Evolutionary conservation across 2,888 invertebrate genomes (phyloP).

Genomic region (Pollenia angustigena): DNA sequence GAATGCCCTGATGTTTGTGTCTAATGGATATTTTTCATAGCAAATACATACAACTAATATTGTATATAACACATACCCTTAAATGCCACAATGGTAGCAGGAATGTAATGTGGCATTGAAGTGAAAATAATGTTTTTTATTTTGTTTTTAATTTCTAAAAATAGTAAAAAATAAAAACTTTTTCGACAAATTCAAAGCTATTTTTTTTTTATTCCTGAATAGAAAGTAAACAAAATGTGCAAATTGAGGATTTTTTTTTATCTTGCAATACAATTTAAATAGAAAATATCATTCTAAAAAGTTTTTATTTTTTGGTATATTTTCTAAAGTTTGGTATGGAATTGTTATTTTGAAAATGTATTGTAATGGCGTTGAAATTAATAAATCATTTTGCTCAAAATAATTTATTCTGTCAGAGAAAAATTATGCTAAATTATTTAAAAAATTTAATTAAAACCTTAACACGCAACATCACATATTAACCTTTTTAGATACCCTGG

Average conservation of each 20-base stretch:
- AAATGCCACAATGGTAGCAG: not conserved
- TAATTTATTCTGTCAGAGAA: too few species aligned
- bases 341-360: too few species aligned
- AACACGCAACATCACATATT: too few species aligned
- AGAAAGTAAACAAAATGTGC: conserved; percentile 43
- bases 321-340: too few species aligned
- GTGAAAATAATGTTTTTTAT: conserved; percentile 8
- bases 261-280: conserved; percentile 23
- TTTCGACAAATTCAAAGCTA: conserved; percentile 24
- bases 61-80: not conserved
- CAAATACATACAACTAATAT: conserved; percentile 20
- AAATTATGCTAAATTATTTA: too few species aligned
- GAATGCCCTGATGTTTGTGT: not conserved
- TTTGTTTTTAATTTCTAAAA: conserved; percentile 15
- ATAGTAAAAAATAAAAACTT: conserved; percentile 16
- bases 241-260: conserved; percentile 30
- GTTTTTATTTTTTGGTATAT: too few species aligned
- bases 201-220: not conserved
- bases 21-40: conserved; percentile 17
- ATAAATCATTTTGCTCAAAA: too few species aligned
- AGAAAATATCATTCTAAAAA: not conserved
- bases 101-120: conserved; percentile 35
- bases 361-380: too few species aligned
- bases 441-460: too few species aligned
- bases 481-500: too few species aligned